Base-by-base conservation (phyloP, 2,797 vertebrate species). In the Mus spretus region DNA sequence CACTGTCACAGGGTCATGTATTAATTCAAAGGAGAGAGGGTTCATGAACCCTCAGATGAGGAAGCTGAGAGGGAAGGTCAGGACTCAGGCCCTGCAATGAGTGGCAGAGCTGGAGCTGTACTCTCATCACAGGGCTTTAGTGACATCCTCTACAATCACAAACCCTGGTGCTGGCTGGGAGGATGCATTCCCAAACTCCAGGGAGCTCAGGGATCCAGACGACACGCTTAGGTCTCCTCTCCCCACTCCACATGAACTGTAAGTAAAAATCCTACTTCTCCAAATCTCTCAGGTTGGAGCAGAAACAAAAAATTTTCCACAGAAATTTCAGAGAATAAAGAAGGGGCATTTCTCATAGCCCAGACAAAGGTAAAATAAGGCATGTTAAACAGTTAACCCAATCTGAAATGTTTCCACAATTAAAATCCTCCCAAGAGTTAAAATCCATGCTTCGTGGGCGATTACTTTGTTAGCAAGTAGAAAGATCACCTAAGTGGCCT, bases 381-480 rank as follows among this genome's bases (percentile, higher is more conserved):
- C 65, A 79, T 2, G 0, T 65, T 61, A 95, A 96, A 87, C 61
- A 83, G 67, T 93, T 81, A 94, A 92, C 44, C 15, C 37, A 96
- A 95, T 93, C 10, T 37, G 74, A 44, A 90, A 85, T 8, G 88
- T 80, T 82, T 90, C 57, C 75, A 80, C 84, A 93, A n/a, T 44
- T 34, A 40, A 90, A 92, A 81, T 94, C 19, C 61, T 63, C 12
- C 61, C 61, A 85, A 59, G 31, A n/a, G 34, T 81, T 93, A 95
- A 97, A 94, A 94, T 53, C 17, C 14, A 87, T 1, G n/a, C n/a
- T 74, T 28, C 22, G 22, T 19, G 81, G 84, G 90, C 67, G 34
- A 57, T 50, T 72, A 55, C 0, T 90, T 72, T 57, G 65, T 88
- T 47, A 92, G 67, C 88, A 94, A 93, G 24, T 47, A 93, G 72